A percentile compares a stretch with the other conserved stretches of the same genome.
Evolutionary conservation across 2,888 invertebrate genomes (phyloP).

Genomic region (Athalia circularis): DNA sequence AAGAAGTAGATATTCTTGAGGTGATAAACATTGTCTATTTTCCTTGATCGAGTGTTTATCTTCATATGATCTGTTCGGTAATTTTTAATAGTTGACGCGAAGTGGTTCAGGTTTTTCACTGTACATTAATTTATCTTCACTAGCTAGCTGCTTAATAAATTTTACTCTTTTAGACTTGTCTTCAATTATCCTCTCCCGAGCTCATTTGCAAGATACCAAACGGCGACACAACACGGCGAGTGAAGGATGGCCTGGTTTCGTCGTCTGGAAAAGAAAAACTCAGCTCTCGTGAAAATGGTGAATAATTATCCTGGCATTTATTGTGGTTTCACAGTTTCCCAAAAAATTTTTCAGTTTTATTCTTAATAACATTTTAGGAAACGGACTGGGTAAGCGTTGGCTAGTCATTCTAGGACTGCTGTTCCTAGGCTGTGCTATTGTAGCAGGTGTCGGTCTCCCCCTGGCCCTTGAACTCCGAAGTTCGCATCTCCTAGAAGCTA

Average conservation of each 20-base stretch:
- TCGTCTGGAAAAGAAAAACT: conserved; percentile 60
- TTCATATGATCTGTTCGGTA: no score
- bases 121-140: neutral
- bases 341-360: neutral
- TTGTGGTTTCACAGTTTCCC: no score
- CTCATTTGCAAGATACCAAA: conserved; percentile 71
- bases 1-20: conserved; percentile 70
- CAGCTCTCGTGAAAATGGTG: conserved; percentile 30
- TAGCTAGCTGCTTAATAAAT: neutral
- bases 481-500: conserved; percentile 77
- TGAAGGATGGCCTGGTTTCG: conserved; percentile 63
- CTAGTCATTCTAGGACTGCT: conserved; percentile 68
- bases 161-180: conserved; percentile 65
- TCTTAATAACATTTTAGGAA: conserved; percentile 53
- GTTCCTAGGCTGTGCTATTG: conserved; percentile 70
- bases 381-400: conserved; percentile 65
- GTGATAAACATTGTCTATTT: conserved; percentile 51
- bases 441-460: conserved; percentile 74
- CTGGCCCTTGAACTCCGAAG: conserved; percentile 77
- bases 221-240: conserved; percentile 65
- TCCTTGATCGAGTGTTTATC: no score
- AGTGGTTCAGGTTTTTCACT: no score
- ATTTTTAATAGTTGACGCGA: no score
- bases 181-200: conserved; percentile 72
- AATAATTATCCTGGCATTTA: neutral